These are phyloP conservation scores for Clarias fuscus DNA, from an alignment of 2,797 vertebrate genomes.

Conservation along the genomic window DNA sequence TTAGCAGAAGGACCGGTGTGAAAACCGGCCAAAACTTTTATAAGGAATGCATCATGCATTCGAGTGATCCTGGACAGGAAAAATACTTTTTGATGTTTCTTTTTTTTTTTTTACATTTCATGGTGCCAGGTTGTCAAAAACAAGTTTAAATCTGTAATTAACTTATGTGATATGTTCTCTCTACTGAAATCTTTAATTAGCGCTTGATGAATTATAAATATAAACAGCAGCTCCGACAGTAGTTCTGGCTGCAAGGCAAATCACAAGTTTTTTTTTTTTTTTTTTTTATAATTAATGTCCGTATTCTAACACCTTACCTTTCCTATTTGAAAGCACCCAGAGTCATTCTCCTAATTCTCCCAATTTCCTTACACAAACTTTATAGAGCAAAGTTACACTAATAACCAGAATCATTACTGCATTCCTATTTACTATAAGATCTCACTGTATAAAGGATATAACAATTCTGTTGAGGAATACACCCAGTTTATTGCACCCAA, in stretches of 20 bases:
- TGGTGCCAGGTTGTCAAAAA: neutral
- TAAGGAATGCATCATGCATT: slow-evolving; percentile 7
- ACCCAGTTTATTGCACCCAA: neutral
- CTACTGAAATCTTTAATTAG: neutral
- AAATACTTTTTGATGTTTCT: neutral
- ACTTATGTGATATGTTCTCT: neutral
- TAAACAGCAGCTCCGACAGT: neutral
- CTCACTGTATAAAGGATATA: neutral
- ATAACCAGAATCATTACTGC: neutral
- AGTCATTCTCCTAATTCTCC: no score
- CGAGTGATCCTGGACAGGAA: neutral
- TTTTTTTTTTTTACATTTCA: neutral
- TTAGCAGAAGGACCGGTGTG: slow-evolving; percentile 8
- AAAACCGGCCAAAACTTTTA: neutral
- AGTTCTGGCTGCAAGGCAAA: neutral
- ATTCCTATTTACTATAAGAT: neutral
- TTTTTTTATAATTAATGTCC: neutral
- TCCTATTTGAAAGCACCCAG: neutral
- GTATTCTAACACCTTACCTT: neutral
- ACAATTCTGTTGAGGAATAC: neutral
- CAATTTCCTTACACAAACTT: no score
- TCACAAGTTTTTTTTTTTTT: neutral
- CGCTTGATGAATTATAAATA: neutral
- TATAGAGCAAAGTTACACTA: neutral
- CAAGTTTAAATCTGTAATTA: neutral